Evolutionary conservation across 2,113 vertebrate genomes (phyloP), one percentile per base, ranked within the genome.

Genomic region (Hydrochoerus hydrochaeris): DNA sequence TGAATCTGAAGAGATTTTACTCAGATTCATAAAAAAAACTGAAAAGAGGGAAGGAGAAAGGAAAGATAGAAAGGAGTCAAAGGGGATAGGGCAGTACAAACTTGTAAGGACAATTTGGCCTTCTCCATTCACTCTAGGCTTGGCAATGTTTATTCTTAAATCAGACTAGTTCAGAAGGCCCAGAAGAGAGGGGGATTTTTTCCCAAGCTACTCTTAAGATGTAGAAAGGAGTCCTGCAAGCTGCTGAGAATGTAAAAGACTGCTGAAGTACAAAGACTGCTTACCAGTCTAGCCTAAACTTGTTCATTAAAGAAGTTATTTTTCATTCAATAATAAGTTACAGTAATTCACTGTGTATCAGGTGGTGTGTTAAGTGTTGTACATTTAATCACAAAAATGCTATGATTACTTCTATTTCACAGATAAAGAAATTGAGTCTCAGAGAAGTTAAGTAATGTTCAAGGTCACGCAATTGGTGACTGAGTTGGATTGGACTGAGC

Each of bases 321-420:
- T 52, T 85, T 65, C n/a, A 46, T 65, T 93, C 69, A n/a, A 52
- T 41, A 81, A 78, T 38, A 90, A 75, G n/a, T 65, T 92, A 94
- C 73, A 85, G 22, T 95, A 58, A 86, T 11, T 35, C 30, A 38
- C 41, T 90, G 35, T 57, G 38, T 92, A 52, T 67, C 60, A 86
- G 58, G 41, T 80, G 46, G 52, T 87, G 41, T 83, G 12, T 46
- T 62, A 32, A 44, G 44, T 90, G 73, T 84, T 92, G 49, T 88
- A 75, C 30, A 58, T 88, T 85, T 90, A 94, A 81, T 93, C 65
- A 57, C 44, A 38, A 91, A 91, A 95, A 35, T 52, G 7, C 13
- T 85, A 30, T 92, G 67, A 88, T 95, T 90, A 85, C 95, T 90
- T 97, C 58, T 13, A 77, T 77, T 90, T 96, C 71, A 90, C 62